phyloP scores from a whole-genome alignment of 2,113 vertebrate species.

The Noturus placidus region DNA sequence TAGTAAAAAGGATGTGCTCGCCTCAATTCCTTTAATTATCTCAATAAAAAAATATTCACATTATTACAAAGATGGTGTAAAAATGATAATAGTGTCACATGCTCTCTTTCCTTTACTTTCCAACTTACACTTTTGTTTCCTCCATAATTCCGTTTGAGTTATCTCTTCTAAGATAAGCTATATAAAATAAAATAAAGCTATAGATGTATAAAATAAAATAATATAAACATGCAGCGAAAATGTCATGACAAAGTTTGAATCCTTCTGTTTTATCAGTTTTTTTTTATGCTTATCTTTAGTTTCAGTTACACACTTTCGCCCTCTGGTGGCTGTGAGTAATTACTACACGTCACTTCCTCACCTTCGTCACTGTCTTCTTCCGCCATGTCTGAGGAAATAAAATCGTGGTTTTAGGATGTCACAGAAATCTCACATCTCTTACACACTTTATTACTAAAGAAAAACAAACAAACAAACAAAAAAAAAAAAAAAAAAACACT shows the following conservation, averaged over 20 bases:
- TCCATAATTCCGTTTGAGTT: too few species aligned
- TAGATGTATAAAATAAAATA: neutral
- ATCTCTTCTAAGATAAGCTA: too few species aligned
- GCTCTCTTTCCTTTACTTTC: too few species aligned
- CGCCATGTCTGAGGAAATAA: slow-evolving; percentile 4
- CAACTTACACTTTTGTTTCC: too few species aligned
- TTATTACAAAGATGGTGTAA: too few species aligned
- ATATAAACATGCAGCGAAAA: neutral
- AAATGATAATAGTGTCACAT: too few species aligned
- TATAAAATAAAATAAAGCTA: neutral
- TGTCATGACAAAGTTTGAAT: neutral
- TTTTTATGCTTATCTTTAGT: neutral
- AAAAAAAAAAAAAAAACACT: neutral
- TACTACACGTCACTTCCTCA: neutral
- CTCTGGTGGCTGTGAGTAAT: neutral
- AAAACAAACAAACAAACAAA: too few species aligned
- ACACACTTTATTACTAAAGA: neutral
- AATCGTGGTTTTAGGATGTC: neutral
- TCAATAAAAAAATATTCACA: too few species aligned
- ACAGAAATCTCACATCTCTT: neutral
- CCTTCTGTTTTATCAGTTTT: neutral
- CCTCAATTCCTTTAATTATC: too few species aligned
- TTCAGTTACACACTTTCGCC: neutral
- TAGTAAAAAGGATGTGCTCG: too few species aligned
- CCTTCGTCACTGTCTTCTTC: neutral